Conservation (phyloP, 1,140 invertebrate species). For the Drosophila sp. region DNA sequence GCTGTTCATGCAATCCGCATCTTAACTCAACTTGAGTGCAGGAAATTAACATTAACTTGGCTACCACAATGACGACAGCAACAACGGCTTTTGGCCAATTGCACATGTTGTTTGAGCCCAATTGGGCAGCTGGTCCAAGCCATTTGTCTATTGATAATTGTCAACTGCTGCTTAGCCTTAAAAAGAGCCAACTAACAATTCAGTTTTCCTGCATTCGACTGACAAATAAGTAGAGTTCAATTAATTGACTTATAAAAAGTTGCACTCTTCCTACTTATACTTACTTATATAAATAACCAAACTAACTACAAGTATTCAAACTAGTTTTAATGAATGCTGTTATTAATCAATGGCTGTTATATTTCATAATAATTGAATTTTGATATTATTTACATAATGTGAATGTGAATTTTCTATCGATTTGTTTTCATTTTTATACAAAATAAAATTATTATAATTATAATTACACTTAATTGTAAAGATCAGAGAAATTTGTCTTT, state of each 20-base stretch:
- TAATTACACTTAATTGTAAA: too few relatives aligned
- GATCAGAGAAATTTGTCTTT: too few relatives aligned
- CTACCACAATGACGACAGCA: conserved; percentile 15
- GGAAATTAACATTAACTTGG: conserved; percentile 46
- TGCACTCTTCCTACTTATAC: conserved; percentile 5
- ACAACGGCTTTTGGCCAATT: conserved; percentile 43
- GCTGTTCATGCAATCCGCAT: conserved; percentile 33
- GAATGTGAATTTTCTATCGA: too few relatives aligned
- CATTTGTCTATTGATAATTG: conserved; percentile 39
- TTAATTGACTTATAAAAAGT: conserved; percentile 22
- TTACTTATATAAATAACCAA: background rate
- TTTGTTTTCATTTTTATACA: too few relatives aligned
- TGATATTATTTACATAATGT: background rate
- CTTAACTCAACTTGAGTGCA: conserved; percentile 39
- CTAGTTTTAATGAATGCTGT: background rate
- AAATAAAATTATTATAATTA: too few relatives aligned
- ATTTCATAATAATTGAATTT: background rate
- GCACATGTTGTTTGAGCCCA: conserved; percentile 37
- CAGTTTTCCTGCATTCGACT: conserved; percentile 23
- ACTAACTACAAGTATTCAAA: background rate
- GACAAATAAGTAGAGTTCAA: conserved; percentile 27
- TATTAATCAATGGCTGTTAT: background rate
- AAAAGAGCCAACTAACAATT: background rate
- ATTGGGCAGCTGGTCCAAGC: conserved; percentile 27
- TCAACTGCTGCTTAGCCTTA: conserved; percentile 2